These are phyloP conservation scores for Antechinus stuartii DNA, from an alignment of 2,113 vertebrate genomes.

Conservation along the genomic window DNA sequence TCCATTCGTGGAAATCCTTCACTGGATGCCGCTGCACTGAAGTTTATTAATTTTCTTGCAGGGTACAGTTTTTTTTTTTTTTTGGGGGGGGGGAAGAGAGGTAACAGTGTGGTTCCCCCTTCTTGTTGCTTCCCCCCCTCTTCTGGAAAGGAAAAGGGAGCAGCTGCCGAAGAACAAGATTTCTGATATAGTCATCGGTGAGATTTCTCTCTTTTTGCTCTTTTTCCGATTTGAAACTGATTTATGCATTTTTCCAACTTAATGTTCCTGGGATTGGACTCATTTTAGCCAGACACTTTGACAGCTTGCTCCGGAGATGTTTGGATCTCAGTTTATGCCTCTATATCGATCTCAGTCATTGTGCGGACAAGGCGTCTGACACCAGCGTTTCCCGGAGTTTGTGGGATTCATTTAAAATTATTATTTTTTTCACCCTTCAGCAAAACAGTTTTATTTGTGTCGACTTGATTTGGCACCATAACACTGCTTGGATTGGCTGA, in stretches of 20 bases:
- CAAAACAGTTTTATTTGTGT: constrained; percentile 65
- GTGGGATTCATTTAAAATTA: constrained; percentile 73
- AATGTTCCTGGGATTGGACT: constrained; percentile 78
- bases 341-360: constrained; percentile 43
- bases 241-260: constrained; percentile 87
- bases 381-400: constrained; percentile 78
- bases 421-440: constrained; percentile 64
- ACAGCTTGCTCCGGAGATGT: constrained; percentile 67
- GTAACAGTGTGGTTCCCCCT: constrained; percentile 69
- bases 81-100: constrained; percentile 61
- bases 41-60: constrained; percentile 85
- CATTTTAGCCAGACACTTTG: constrained; percentile 73
- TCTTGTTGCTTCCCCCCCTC: constrained; percentile 58
- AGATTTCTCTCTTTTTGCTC: constrained; percentile 69
- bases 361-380: constrained; percentile 69
- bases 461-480: constrained; percentile 73
- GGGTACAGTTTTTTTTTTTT: constrained; percentile 38
- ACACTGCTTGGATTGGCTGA: constrained; percentile 69
- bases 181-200: constrained; percentile 82
- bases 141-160: constrained; percentile 67
- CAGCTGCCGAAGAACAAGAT: constrained; percentile 76
- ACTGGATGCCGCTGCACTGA: constrained; percentile 82
- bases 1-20: constrained; percentile 75
- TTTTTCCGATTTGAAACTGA: constrained; percentile 75
- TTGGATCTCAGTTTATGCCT: constrained; percentile 72